These are phyloP conservation scores for Sisor rabdophorus DNA, from an alignment of 2,113 vertebrate genomes.

Conservation along the genomic window DNA sequence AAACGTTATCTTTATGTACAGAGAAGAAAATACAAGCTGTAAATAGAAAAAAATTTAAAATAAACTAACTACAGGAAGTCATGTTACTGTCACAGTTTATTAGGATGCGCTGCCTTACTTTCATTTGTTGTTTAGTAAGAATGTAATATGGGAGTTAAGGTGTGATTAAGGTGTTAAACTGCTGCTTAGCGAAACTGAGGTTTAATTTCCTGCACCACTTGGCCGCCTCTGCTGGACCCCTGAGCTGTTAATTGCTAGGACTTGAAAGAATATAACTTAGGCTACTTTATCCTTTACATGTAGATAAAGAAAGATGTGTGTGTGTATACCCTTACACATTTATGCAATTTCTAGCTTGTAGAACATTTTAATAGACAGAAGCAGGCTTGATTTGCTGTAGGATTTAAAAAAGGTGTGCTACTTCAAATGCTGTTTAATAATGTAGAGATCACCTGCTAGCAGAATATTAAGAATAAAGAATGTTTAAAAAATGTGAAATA, in stretches of 20 bases:
- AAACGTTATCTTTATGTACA: background rate
- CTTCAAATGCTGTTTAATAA: conserved; percentile 44
- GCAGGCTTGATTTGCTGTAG: conserved; percentile 29
- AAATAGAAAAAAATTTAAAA: too few relatives aligned
- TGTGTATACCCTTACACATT: background rate
- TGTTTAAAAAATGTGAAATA: conserved; percentile 53
- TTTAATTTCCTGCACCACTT: too few relatives aligned
- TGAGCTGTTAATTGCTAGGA: background rate
- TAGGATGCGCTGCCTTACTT: background rate
- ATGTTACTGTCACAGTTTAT: conserved; percentile 4
- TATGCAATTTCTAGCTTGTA: conserved; percentile 43
- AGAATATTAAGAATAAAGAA: conserved; percentile 60
- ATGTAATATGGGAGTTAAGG: too few relatives aligned
- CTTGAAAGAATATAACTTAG: background rate
- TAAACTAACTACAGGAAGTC: background rate
- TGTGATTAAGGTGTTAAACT: too few relatives aligned
- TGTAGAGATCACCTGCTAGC: conserved; percentile 64
- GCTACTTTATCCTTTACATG: conserved; percentile 10
- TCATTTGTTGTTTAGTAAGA: conserved; percentile 21
- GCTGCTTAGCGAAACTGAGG: too few relatives aligned
- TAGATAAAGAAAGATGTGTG: conserved; percentile 6
- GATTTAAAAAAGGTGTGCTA: conserved; percentile 54
- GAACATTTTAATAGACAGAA: conserved; percentile 33
- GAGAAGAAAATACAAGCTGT: conserved; percentile 3
- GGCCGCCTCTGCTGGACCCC: too few relatives aligned